Evolutionary conservation across 1,140 invertebrate species (phyloP).

Genomic region (Apolygus lucorum): DNA sequence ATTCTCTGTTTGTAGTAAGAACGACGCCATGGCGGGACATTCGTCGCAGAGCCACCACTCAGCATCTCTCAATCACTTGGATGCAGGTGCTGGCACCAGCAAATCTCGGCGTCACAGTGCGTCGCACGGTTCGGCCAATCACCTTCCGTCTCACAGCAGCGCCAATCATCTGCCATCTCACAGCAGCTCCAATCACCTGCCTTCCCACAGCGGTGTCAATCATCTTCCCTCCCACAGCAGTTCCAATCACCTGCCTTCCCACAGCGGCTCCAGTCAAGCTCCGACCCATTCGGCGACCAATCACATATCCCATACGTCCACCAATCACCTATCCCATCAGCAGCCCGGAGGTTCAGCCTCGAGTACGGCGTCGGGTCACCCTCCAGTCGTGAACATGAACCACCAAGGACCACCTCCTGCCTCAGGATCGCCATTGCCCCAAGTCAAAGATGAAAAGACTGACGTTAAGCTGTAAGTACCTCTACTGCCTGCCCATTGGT

Average conservation of each 20-base stretch:
- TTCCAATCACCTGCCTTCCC: neutral
- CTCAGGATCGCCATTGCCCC: neutral
- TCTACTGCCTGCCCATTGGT: neutral
- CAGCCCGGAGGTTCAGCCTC: constrained; percentile 2
- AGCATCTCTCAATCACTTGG: no score
- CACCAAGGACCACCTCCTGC: neutral
- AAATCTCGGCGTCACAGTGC: no score
- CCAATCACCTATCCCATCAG: constrained; percentile 3
- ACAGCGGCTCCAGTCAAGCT: neutral
- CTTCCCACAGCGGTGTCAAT: neutral
- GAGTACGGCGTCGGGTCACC: neutral
- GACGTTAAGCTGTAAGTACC: constrained; percentile 47
- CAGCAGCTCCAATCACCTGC: neutral
- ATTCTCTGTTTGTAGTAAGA: no score
- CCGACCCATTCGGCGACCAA: neutral
- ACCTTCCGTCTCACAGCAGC: neutral
- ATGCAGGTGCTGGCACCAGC: no score
- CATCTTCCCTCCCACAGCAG: neutral
- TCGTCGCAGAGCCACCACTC: no score
- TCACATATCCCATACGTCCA: neutral
- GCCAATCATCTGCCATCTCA: no score
- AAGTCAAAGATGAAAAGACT: constrained; percentile 44
- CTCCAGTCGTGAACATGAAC: neutral
- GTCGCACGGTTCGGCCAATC: neutral
- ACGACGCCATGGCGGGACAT: no score